Conservation (phyloP, 2,113 vertebrate species). For the Nyctereutes procyonoides region DNA sequence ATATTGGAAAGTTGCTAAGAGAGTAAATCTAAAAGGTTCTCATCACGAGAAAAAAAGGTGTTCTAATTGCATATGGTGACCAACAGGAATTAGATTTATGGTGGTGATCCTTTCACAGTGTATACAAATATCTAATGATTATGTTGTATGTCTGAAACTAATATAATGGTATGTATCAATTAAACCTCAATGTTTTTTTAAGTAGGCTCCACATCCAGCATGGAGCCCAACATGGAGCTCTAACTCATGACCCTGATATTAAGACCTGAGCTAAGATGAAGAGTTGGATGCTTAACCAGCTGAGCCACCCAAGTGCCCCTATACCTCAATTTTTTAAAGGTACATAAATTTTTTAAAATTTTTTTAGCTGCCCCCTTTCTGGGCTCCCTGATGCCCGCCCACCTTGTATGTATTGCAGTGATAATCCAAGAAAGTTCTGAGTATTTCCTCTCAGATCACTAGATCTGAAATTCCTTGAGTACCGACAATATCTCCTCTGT, state of each 20-base stretch:
- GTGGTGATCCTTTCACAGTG: neutral
- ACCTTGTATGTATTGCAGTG: rapidly evolving
- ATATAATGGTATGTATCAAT: neutral
- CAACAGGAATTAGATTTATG: neutral
- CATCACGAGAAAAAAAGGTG: neutral
- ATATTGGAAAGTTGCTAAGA: neutral
- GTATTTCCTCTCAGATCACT: neutral
- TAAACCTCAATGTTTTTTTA: neutral
- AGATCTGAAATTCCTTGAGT: neutral
- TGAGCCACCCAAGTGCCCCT: too few relatives aligned
- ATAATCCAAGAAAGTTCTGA: neutral
- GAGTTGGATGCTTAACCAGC: too few relatives aligned
- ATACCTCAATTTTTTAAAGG: neutral
- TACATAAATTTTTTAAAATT: neutral
- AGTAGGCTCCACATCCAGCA: too few relatives aligned
- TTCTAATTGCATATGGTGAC: neutral
- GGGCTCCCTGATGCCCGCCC: neutral
- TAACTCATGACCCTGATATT: too few relatives aligned
- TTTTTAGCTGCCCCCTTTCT: neutral
- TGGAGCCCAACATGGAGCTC: too few relatives aligned
- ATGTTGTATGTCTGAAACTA: neutral
- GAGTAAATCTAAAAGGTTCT: neutral
- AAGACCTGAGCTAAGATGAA: too few relatives aligned
- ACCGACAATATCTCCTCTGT: neutral
- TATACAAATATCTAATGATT: neutral